phyloP scores from a whole-genome alignment of 2,888 invertebrate genomes.

The Matsumyia berberina region DNA sequence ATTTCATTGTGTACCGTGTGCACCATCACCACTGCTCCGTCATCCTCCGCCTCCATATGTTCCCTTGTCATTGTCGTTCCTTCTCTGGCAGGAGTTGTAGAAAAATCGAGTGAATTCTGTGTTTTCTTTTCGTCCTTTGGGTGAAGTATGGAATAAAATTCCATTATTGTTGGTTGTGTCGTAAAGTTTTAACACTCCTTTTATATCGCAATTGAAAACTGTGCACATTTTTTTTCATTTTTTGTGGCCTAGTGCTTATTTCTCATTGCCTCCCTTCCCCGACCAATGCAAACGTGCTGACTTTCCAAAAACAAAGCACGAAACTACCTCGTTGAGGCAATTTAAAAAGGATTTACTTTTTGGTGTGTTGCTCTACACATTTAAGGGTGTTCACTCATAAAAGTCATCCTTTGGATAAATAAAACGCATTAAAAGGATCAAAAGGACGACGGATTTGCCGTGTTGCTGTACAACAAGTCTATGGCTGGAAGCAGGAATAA shows the following conservation, averaged over 20 bases:
- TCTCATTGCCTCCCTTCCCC: constrained; percentile 54
- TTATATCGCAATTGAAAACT: constrained; percentile 74
- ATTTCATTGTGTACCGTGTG: constrained; percentile 61
- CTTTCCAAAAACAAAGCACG: constrained; percentile 41
- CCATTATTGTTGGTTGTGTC: constrained; percentile 75
- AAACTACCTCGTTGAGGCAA: constrained; percentile 75
- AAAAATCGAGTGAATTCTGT: constrained; percentile 47
- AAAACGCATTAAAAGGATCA: constrained; percentile 73
- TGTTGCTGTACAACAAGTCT: constrained; percentile 35
- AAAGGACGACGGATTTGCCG: constrained; percentile 54
- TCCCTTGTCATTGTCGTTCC: constrained; percentile 63
- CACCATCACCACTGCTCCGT: not conserved
- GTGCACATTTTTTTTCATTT: constrained; percentile 33
- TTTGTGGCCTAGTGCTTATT: constrained; percentile 24
- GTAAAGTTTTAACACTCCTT: constrained; percentile 76
- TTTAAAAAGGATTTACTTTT: constrained; percentile 75
- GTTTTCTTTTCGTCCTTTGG: constrained; percentile 64
- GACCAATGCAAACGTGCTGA: constrained; percentile 10
- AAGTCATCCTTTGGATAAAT: constrained; percentile 76
- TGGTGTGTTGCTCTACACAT: constrained; percentile 46
- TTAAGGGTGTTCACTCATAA: constrained; percentile 75
- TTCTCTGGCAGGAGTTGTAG: constrained; percentile 36
- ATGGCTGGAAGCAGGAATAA: constrained; percentile 51
- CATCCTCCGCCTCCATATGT: constrained; percentile 33
- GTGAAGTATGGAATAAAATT: constrained; percentile 71